Conservation (phyloP, 1,140 invertebrate genomes). For the Amyelois transitella region DNA sequence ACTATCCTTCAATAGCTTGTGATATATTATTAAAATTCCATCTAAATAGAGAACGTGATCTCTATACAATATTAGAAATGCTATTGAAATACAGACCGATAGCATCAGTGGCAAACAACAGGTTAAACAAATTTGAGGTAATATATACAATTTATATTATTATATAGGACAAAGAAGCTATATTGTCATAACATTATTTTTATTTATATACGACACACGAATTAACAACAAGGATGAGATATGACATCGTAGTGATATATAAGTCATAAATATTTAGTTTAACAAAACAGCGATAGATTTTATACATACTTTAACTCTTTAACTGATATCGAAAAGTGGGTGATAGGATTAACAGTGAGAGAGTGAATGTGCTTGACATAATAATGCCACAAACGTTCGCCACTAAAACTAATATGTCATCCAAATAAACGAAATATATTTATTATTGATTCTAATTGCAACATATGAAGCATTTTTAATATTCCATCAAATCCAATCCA, state of each 20-base stretch:
- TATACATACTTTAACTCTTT: conserved; percentile 46
- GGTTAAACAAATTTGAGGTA: conserved; percentile 27
- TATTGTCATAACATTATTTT: conserved; percentile 64
- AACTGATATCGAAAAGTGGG: conserved; percentile 50
- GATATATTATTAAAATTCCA: background rate
- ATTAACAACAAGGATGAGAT: conserved; percentile 63
- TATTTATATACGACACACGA: conserved; percentile 50
- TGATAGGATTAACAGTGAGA: conserved; percentile 61
- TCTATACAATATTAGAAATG: conserved; percentile 2
- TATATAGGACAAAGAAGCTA: conserved; percentile 41
- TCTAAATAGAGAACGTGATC: background rate
- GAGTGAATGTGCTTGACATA: conserved; percentile 44
- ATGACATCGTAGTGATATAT: conserved; percentile 51
- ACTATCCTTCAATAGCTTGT: conserved; percentile 31
- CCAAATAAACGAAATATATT: background rate
- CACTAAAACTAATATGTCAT: conserved; percentile 8
- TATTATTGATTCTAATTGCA: background rate
- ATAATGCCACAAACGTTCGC: conserved; percentile 33
- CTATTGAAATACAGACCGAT: conserved; percentile 33
- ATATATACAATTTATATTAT: conserved; percentile 34
- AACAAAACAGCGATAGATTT: conserved; percentile 45
- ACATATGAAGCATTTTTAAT: background rate
- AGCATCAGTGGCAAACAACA: conserved; percentile 26
- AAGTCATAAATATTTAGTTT: conserved; percentile 35
- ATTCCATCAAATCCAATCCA: background rate